Evolutionary conservation across 2,888 invertebrate genomes (phyloP).

Genomic region (Polylopha cassiicola): DNA sequence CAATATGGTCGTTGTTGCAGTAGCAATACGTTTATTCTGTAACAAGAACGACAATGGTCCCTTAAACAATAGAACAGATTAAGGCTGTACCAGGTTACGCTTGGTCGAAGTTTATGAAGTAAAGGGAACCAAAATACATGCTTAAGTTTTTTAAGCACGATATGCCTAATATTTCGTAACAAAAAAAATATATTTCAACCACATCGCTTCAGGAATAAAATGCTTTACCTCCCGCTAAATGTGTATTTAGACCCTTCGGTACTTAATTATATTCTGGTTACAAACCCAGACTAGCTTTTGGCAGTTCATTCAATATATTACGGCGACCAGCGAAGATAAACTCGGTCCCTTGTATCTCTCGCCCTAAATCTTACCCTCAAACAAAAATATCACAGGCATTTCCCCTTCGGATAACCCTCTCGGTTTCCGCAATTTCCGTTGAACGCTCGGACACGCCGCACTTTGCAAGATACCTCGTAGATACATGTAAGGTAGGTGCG

Average conservation of each 20-base stretch:
- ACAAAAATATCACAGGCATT: constrained; percentile 46
- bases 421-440: constrained; percentile 44
- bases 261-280: constrained; percentile 13
- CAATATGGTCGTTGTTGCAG: constrained; percentile 26
- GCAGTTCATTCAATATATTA: constrained; percentile 37
- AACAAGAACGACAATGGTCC: constrained; percentile 44
- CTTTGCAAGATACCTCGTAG: constrained; percentile 31
- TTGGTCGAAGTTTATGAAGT: constrained; percentile 2
- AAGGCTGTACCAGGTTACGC: constrained; percentile 37
- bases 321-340: constrained; percentile 39
- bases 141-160: constrained; percentile 1
- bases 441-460: constrained; percentile 34
- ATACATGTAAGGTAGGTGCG: constrained; percentile 36
- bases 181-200: too few relatives aligned
- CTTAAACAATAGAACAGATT: constrained; percentile 54
- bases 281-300: constrained; percentile 7
- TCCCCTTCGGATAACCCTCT: constrained; percentile 39
- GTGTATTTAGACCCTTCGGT: constrained; percentile 1
- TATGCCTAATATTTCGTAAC: too few relatives aligned
- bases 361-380: constrained; percentile 51
- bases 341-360: constrained; percentile 40
- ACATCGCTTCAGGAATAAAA: too few relatives aligned
- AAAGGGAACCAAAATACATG: neutral
- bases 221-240: too few relatives aligned
- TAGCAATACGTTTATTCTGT: constrained; percentile 35